These are phyloP conservation scores for Brevimyrus niger DNA, from an alignment of 2,113 vertebrate species.

Conservation along the genomic window DNA sequence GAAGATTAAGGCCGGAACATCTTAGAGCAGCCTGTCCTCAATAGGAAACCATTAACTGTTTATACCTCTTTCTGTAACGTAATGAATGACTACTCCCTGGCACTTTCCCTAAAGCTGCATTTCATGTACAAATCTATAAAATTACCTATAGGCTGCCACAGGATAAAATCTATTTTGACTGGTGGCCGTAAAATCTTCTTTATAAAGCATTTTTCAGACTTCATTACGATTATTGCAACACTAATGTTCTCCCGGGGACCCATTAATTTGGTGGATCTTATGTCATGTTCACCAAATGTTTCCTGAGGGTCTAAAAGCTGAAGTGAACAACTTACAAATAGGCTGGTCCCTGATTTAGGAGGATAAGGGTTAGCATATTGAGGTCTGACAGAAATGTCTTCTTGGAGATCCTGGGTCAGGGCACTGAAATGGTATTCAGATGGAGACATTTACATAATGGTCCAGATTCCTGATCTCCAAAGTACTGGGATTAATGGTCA, in stretches of 20 bases:
- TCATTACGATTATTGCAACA: background rate
- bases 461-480: background rate
- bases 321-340: background rate
- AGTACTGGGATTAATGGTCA: background rate
- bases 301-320: background rate
- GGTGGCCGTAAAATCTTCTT: background rate
- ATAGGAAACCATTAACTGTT: background rate
- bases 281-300: constrained; percentile 1
- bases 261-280: background rate
- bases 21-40: background rate
- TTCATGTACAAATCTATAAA: background rate
- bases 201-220: background rate
- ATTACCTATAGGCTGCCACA: background rate
- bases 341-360: background rate
- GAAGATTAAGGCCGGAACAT: background rate
- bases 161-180: background rate
- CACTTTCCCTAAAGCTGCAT: background rate
- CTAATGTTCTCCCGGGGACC: background rate
- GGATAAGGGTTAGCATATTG: background rate
- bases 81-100: background rate
- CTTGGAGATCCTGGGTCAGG: background rate
- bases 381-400: background rate
- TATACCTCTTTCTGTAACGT: background rate
- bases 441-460: background rate
- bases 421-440: background rate